Percentiles rank a stretch among this genome's conserved stretches.
These are phyloP conservation scores for Myopa tessellatipennis DNA, from an alignment of 2,888 invertebrate species.

Conservation along the genomic window DNA sequence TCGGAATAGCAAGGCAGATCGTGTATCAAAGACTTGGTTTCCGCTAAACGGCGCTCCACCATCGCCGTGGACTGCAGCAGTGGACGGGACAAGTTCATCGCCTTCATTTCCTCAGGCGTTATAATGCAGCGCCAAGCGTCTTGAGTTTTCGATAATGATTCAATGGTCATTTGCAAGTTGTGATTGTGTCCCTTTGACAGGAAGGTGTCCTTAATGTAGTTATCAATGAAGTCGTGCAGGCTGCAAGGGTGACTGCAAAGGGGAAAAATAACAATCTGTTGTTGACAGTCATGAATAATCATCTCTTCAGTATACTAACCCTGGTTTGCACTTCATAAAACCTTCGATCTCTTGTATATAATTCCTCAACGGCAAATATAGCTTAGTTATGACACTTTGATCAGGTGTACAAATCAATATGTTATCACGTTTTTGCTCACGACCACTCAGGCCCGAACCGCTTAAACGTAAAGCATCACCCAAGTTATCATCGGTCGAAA, in stretches of 20 bases:
- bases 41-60: slow-evolving; percentile 73
- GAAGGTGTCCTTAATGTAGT: slow-evolving; percentile 89
- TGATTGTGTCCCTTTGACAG: slow-evolving; percentile 79
- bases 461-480: slow-evolving; percentile 46
- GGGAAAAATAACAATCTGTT: slow-evolving; percentile 34
- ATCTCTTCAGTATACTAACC: slow-evolving; percentile 65
- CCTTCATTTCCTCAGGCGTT: slow-evolving; percentile 76
- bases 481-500: slow-evolving; percentile 64
- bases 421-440: slow-evolving; percentile 69
- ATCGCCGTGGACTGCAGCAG: slow-evolving; percentile 78
- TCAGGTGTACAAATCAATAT: slow-evolving; percentile 82
- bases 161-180: slow-evolving; percentile 70
- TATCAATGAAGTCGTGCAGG: slow-evolving; percentile 84
- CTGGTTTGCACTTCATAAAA: slow-evolving; percentile 71
- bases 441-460: slow-evolving; percentile 49
- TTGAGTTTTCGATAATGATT: slow-evolving; percentile 78
- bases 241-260: slow-evolving; percentile 75
- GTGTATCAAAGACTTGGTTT: slow-evolving; percentile 76
- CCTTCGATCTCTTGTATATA: slow-evolving; percentile 88
- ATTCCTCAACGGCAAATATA: slow-evolving; percentile 84
- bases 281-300: background rate
- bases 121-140: slow-evolving; percentile 84
- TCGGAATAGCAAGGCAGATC: slow-evolving; percentile 81
- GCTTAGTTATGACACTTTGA: slow-evolving; percentile 79
- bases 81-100: slow-evolving; percentile 74